Evolutionary conservation across 2,113 vertebrate genomes (phyloP).

Genomic region (Silurus asotus): DNA sequence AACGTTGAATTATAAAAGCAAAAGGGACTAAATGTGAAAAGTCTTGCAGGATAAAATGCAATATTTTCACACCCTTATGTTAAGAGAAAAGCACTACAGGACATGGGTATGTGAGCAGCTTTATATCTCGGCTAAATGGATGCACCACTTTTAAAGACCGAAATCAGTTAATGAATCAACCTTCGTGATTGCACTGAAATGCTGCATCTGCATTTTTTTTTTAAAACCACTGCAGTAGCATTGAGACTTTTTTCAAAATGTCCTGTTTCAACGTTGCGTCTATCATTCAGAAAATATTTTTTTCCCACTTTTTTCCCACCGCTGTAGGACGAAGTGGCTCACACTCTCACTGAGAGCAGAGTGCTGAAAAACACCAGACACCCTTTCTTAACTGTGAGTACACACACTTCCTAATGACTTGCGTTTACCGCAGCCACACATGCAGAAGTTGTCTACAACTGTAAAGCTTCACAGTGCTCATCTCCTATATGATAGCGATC

Average conservation of each 20-base stretch:
- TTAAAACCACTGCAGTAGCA: too few species aligned
- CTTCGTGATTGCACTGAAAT: background rate
- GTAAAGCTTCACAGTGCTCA: conserved; percentile 52
- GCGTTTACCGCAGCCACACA: conserved; percentile 23
- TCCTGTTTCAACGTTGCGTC: background rate
- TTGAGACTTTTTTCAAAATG: background rate
- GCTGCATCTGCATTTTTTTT: background rate
- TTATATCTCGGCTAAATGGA: background rate
- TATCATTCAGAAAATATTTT: background rate
- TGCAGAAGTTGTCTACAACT: conserved; percentile 26
- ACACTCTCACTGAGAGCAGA: conserved; percentile 96
- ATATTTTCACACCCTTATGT: background rate
- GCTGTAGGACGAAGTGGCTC: conserved; percentile 94
- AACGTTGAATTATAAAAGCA: too few species aligned
- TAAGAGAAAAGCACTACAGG: background rate
- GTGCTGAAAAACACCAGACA: conserved; percentile 96
- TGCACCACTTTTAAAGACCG: background rate
- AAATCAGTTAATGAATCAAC: background rate
- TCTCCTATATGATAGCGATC: conserved; percentile 57
- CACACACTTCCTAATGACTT: conserved; percentile 38
- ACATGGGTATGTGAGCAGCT: background rate
- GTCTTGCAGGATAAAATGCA: background rate
- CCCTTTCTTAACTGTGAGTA: conserved; percentile 95
- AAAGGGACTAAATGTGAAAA: too few species aligned
- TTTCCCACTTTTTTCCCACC: conserved; percentile 18